phyloP scores from a whole-genome alignment of 2,113 vertebrate species.

The Microtus montanus region DNA sequence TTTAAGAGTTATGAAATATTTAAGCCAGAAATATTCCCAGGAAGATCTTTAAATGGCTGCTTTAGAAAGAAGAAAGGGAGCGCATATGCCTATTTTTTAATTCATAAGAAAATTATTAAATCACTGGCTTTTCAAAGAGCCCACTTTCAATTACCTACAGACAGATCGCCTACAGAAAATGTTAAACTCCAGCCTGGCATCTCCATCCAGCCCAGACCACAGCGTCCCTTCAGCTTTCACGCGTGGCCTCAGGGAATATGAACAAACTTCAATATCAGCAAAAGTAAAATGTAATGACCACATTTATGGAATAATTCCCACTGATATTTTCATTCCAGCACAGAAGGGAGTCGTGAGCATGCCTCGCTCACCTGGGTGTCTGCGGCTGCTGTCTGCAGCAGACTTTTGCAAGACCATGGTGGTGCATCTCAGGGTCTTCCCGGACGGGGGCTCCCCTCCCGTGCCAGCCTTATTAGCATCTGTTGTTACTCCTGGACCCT shows the following conservation, averaged over 20 bases:
- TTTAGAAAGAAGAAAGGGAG: constrained; percentile 67
- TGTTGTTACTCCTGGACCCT: neutral
- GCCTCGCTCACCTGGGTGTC: constrained; percentile 9
- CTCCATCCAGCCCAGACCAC: constrained; percentile 22
- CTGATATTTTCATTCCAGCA: constrained; percentile 73
- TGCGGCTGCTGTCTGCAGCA: neutral
- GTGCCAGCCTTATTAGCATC: neutral
- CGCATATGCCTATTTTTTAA: constrained; percentile 66
- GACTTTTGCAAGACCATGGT: neutral
- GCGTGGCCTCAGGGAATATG: constrained; percentile 25
- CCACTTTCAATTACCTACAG: constrained; percentile 67
- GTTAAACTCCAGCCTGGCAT: neutral
- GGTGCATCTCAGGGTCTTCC: neutral
- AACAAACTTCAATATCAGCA: constrained; percentile 70
- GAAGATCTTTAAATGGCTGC: constrained; percentile 59
- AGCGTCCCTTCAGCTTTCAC: constrained; percentile 16
- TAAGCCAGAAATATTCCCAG: constrained; percentile 66
- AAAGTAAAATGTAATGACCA: constrained; percentile 72
- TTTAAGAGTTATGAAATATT: constrained; percentile 71
- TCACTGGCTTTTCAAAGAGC: constrained; percentile 69
- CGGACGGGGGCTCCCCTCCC: neutral
- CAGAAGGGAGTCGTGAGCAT: constrained; percentile 8
- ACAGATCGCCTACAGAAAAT: constrained; percentile 70
- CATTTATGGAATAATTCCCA: constrained; percentile 71
- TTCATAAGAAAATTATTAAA: constrained; percentile 78